Evolutionary conservation across 2,797 vertebrate genomes (phyloP).

Genomic region (Apogon talboti): DNA sequence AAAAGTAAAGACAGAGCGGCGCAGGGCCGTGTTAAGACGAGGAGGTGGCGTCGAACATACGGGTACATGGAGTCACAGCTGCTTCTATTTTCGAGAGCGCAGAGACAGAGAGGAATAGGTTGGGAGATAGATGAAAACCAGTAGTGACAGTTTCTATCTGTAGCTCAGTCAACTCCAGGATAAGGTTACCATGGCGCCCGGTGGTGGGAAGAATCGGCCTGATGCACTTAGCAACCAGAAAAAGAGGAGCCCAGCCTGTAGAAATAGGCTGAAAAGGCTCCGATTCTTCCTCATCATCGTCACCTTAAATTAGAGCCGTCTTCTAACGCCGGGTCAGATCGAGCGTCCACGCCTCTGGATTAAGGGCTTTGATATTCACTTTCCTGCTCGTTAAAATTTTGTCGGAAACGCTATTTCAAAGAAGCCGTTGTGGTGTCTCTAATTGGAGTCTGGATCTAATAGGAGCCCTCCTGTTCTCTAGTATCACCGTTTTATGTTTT

Average conservation of each 20-base stretch:
- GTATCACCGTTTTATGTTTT: too few relatives aligned
- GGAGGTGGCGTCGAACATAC: conserved; percentile 20
- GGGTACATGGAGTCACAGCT: conserved; percentile 26
- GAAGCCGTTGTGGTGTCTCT: too few relatives aligned
- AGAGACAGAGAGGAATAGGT: conserved; percentile 27
- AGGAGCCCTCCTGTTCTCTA: too few relatives aligned
- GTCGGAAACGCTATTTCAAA: too few relatives aligned
- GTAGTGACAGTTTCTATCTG: conserved; percentile 77
- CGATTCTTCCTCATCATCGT: conserved; percentile 49
- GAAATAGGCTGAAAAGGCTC: conserved; percentile 45
- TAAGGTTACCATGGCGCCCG: conserved; percentile 81
- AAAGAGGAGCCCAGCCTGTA: conserved; percentile 37
- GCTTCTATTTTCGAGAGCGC: conserved; percentile 50
- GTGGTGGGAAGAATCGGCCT: conserved; percentile 69
- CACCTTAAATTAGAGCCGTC: conserved; percentile 23
- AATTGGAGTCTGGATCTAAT: too few relatives aligned
- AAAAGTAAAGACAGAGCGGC: conserved; percentile 24
- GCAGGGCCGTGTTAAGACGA: conserved; percentile 31
- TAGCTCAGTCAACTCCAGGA: conserved; percentile 69
- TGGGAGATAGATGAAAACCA: conserved; percentile 59
- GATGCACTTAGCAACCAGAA: conserved; percentile 74
- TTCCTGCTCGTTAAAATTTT: too few relatives aligned
- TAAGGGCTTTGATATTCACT: too few relatives aligned
- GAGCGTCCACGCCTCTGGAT: too few relatives aligned
- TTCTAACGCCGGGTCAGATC: background rate